phyloP scores from a whole-genome alignment of 2,113 vertebrate species.

The Lamprotornis superbus region DNA sequence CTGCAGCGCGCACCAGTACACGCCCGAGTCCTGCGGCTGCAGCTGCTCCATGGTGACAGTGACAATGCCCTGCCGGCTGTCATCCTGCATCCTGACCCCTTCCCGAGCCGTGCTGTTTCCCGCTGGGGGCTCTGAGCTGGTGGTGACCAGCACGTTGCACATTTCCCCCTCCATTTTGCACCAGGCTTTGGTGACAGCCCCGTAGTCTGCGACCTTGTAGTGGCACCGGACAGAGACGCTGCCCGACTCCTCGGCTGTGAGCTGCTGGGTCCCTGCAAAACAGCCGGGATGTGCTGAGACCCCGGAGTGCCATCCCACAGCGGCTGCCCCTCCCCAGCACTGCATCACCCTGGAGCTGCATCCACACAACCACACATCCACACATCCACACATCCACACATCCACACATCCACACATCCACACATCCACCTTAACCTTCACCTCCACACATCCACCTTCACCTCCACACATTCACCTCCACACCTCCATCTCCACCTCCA shows the following conservation, averaged over 20 bases:
- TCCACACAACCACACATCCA: no score
- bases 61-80: background rate
- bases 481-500: background rate
- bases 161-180: rapidly evolving
- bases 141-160: background rate
- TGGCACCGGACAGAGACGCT: background rate
- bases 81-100: background rate
- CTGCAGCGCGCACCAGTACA: constrained; percentile 52
- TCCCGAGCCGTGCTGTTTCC: rapidly evolving
- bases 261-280: background rate
- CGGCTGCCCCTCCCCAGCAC: background rate
- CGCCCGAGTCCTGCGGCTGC: background rate
- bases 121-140: rapidly evolving
- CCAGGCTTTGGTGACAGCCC: background rate
- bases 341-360: background rate
- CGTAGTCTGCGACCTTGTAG: rapidly evolving
- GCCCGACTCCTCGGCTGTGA: background rate
- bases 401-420: background rate
- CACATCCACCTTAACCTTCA: background rate
- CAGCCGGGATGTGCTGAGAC: rapidly evolving
- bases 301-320: background rate
- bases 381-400: no score
- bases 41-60: background rate
- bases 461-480: background rate
- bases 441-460: background rate